These are phyloP conservation scores for Scaptodrosophila lebanonensis DNA, from an alignment of 1,140 invertebrate genomes.

Conservation along the genomic window DNA sequence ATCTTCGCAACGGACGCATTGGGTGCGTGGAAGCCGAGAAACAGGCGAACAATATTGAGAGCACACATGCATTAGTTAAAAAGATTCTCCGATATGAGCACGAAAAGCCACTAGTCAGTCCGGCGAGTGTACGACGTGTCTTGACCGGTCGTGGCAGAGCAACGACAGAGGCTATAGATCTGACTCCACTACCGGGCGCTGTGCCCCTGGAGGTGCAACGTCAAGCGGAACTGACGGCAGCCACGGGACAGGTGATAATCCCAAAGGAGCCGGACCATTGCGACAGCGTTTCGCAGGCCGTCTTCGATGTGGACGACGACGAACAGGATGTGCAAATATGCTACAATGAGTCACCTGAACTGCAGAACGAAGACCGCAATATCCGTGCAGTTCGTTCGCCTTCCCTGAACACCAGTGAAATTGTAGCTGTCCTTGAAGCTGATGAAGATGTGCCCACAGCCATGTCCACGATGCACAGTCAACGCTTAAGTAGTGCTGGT, in stretches of 20 bases:
- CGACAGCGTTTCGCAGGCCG: conserved; percentile 29
- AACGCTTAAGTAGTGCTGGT: conserved; percentile 48
- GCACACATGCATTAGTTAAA: conserved; percentile 73
- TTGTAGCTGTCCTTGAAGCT: conserved; percentile 45
- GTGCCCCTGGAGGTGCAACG: conserved; percentile 38
- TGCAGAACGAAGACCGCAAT: conserved; percentile 69
- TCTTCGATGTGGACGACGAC: conserved; percentile 57
- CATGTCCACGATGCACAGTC: conserved; percentile 11
- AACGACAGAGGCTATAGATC: conserved; percentile 33
- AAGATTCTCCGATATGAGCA: conserved; percentile 64
- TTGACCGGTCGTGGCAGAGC: conserved; percentile 13
- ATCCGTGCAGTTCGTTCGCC: conserved; percentile 40
- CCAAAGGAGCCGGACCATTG: conserved; percentile 20
- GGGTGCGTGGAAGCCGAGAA: conserved; percentile 68
- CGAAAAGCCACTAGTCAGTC: conserved; percentile 69
- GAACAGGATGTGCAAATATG: conserved; percentile 74
- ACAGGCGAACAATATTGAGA: conserved; percentile 64
- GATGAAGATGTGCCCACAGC: conserved; percentile 1
- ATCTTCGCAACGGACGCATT: conserved; percentile 73
- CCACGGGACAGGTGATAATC: conserved; percentile 45
- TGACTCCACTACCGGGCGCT: conserved; percentile 47
- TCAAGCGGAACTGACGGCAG: conserved; percentile 39
- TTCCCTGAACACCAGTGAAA: conserved; percentile 62
- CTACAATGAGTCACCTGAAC: conserved; percentile 67
- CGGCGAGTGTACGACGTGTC: conserved; percentile 62